These are phyloP conservation scores for Spheniscus humboldti DNA, from an alignment of 2,797 vertebrate genomes.

Conservation along the genomic window DNA sequence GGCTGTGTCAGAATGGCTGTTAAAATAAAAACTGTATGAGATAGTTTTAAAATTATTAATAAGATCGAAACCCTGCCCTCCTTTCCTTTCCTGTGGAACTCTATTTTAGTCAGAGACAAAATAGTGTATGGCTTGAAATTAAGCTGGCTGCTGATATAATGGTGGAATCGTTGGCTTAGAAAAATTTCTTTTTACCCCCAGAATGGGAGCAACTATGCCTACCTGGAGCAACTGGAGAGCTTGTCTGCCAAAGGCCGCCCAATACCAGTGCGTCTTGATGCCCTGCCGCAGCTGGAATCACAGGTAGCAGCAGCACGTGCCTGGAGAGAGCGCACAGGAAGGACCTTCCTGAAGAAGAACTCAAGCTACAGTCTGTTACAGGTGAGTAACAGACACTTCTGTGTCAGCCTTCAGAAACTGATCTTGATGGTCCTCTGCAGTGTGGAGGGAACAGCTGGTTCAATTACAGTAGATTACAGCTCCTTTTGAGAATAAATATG, in stretches of 20 bases:
- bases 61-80: not conserved
- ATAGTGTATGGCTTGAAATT: not conserved
- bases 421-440: too few relatives aligned
- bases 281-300: constrained; percentile 91
- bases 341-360: constrained; percentile 98
- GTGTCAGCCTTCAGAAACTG: not conserved
- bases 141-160: not conserved
- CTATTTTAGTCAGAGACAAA: not conserved
- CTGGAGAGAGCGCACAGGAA: constrained; percentile 93
- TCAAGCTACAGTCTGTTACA: constrained; percentile 92
- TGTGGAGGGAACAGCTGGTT: not conserved
- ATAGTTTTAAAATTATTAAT: not conserved
- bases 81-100: not conserved
- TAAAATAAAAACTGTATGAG: not conserved
- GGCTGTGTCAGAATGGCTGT: not conserved
- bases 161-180: not conserved
- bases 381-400: constrained; percentile 67
- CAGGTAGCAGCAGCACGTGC: constrained; percentile 92
- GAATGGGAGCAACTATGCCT: constrained; percentile 90
- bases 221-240: constrained; percentile 93
- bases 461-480: not conserved
- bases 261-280: constrained; percentile 91
- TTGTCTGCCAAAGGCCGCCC: constrained; percentile 90
- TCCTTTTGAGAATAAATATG: not conserved
- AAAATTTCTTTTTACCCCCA: constrained; percentile 40